Percentiles rank a stretch among this genome's conserved stretches.
These are phyloP conservation scores for Andricus grossulariae DNA, from an alignment of 1,140 invertebrate species.

Conservation along the genomic window DNA sequence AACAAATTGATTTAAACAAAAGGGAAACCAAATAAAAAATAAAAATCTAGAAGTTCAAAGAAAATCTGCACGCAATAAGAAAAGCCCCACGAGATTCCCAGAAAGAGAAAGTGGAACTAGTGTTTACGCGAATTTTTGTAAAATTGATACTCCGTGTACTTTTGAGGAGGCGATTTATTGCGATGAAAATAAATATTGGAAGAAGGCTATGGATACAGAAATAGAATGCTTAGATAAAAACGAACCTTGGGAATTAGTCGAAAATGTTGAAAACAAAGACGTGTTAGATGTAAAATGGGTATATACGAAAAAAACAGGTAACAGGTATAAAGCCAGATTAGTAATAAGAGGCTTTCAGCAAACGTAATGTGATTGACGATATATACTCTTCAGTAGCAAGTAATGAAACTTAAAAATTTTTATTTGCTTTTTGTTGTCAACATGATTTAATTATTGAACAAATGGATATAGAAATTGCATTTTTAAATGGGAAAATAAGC, in stretches of 20 bases:
- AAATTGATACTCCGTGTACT: slow-evolving; percentile 6
- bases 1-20: no score
- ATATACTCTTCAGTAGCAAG: no score
- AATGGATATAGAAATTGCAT: slow-evolving; percentile 56
- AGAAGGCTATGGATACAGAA: slow-evolving; percentile 42
- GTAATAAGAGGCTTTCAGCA: slow-evolving; percentile 1
- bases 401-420: slow-evolving; percentile 39
- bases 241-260: slow-evolving; percentile 43
- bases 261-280: slow-evolving; percentile 39
- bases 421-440: slow-evolving; percentile 41
- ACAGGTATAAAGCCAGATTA: not conserved
- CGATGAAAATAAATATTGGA: slow-evolving; percentile 34
- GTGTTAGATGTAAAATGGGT: slow-evolving; percentile 48
- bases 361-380: slow-evolving; percentile 37
- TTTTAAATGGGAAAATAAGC: slow-evolving; percentile 58
- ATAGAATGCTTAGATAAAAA: slow-evolving; percentile 46
- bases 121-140: slow-evolving; percentile 37
- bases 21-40: no score
- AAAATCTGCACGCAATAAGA: no score
- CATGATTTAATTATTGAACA: slow-evolving; percentile 48
- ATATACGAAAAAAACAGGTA: slow-evolving; percentile 44
- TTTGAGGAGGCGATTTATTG: slow-evolving; percentile 37
- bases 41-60: no score
- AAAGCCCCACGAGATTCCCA: not conserved
- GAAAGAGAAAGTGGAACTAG: not conserved